phyloP scores from a whole-genome alignment of 2,888 invertebrate genomes.

The Flabesymbios commensalis region DNA sequence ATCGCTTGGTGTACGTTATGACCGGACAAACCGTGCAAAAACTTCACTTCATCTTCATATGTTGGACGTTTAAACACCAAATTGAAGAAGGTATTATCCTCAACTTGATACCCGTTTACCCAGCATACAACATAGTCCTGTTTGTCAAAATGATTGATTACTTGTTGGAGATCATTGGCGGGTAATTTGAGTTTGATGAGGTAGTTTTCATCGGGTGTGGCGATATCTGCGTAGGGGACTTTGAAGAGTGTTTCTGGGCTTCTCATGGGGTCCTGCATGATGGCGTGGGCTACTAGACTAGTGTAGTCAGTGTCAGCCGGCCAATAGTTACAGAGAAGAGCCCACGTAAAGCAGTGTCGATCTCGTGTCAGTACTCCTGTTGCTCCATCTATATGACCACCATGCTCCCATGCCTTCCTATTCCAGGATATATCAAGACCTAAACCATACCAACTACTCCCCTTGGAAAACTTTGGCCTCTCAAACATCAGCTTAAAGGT shows the following conservation, averaged over 20 bases:
- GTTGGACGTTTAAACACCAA: too few species aligned
- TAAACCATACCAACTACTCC: conserved; percentile 43
- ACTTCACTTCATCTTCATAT: too few species aligned
- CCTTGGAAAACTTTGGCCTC: conserved; percentile 39
- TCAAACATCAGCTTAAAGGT: conserved; percentile 35
- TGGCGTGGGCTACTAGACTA: conserved; percentile 46
- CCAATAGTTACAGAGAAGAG: conserved; percentile 49
- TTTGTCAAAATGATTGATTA: background rate
- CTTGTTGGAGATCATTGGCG: conserved; percentile 1
- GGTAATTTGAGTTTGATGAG: conserved; percentile 10
- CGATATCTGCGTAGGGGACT: conserved; percentile 10
- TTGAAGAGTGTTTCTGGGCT: conserved; percentile 6
- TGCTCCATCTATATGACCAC: conserved; percentile 53
- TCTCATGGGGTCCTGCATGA: conserved; percentile 33
- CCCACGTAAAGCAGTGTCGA: conserved; percentile 45
- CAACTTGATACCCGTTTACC: conserved; percentile 13
- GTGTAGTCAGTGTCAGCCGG: conserved; percentile 49
- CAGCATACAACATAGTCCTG: conserved; percentile 13
- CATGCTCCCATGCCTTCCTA: conserved; percentile 48
- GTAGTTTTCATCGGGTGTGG: conserved; percentile 12
- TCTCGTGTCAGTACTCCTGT: conserved; percentile 42
- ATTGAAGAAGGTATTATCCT: background rate
- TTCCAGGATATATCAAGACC: conserved; percentile 49
- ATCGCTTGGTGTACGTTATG: too few species aligned
- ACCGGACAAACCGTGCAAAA: too few species aligned